Base-by-base conservation (phyloP, 2,888 invertebrate species). In the Leptopilina myrica region DNA sequence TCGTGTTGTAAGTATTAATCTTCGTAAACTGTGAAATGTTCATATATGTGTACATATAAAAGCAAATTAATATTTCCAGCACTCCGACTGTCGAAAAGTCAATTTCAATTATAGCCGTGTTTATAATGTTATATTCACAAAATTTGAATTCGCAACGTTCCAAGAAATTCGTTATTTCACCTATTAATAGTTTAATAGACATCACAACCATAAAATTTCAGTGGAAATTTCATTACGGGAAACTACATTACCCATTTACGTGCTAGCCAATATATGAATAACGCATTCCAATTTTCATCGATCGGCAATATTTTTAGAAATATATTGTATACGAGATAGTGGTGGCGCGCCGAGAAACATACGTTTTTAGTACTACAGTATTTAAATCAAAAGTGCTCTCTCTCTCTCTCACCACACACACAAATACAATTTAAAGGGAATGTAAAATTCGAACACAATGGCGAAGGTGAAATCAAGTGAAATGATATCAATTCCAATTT, bases 111-210 rank as follows among this genome's bases (percentile, higher is more conserved):
- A 73, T 73, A 15, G n/a, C 5, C 26, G n/a, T 15, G 40, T 56
- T 15, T 33, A 73, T 73, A n/a, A 40, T 33, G 40, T 9, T 43
- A 43, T 12, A 49, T 11, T 53, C 40, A 56, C 26, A 9, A 43
- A 56, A 40, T 73, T 40, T 0, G 15, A 73, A 56, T 73, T 5
- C 15, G 53, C n/a, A 56, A 1, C n/a, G 40, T 59, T 73, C 12
- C 56, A 59, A 73, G 73, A 56, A 73, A 73, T 73, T n/a, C 53
- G 73, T 73, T 56, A 73, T 73, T 56, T 73, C 56, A 73, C 33
- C 56, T 56, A 33, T 56, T 66, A 56, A 56, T 56, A 73, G 56
- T 73, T 73, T 73, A 15, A 73, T 59, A 33, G 20, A 56, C 56
- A 59, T 59, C 40, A 59, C 14, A 33, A 9, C 40, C 56, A 73